phyloP scores from a whole-genome alignment of 2,797 vertebrate species.

The Halcyon smyrnensis region DNA sequence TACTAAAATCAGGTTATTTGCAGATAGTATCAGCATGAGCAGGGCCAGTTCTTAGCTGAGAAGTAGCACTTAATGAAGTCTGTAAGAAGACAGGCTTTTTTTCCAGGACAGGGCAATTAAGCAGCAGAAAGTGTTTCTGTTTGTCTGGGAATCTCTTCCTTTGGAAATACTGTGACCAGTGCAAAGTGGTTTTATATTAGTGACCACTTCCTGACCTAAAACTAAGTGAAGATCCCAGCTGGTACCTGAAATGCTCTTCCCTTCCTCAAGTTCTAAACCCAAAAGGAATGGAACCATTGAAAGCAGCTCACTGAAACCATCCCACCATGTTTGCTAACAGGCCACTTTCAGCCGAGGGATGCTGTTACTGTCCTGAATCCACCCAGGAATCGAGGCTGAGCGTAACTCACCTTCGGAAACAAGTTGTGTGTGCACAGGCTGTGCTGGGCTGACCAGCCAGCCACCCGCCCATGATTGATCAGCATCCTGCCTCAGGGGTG shows the following conservation, averaged over 20 bases:
- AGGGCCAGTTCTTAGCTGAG: not conserved
- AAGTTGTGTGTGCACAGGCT: not conserved
- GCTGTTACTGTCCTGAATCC: not conserved
- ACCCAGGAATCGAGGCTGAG: not conserved
- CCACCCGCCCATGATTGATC: constrained; percentile 16
- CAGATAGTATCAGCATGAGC: not conserved
- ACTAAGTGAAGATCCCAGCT: not conserved
- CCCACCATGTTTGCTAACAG: not conserved
- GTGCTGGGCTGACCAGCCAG: not conserved
- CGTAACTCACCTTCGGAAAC: not conserved
- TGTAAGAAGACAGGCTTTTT: not conserved
- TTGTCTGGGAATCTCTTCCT: not conserved
- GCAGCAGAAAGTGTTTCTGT: not conserved
- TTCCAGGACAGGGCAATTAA: not conserved
- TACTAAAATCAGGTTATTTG: not conserved
- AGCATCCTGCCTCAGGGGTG: not conserved
- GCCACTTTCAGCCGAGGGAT: not conserved
- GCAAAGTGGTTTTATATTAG: not conserved
- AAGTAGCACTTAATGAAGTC: not conserved
- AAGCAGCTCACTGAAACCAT: not conserved
- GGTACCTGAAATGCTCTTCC: not conserved
- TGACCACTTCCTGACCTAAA: not conserved
- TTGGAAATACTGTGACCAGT: not conserved
- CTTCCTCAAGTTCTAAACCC: not conserved
- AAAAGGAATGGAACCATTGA: not conserved